These are phyloP conservation scores for Eurystomus gularis DNA, from an alignment of 2,113 vertebrate genomes.

Conservation along the genomic window DNA sequence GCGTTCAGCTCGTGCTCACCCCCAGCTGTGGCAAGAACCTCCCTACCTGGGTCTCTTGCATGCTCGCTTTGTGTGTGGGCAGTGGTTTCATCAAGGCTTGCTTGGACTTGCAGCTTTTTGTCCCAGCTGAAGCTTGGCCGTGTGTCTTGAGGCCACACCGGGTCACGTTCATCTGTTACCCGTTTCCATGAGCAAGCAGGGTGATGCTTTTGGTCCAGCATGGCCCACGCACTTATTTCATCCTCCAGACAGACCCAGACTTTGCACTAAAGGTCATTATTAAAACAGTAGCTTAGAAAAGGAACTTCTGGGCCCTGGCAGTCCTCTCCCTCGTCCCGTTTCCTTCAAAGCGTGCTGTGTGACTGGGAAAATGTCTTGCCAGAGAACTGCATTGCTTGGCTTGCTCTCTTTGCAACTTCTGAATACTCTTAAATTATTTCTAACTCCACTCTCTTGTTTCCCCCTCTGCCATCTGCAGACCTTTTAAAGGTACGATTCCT, in stretches of 20 bases:
- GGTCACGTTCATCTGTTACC: neutral
- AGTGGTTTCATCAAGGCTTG: neutral
- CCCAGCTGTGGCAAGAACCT: neutral
- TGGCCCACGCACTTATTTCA: rapidly evolving
- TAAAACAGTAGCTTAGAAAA: neutral
- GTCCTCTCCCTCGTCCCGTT: neutral
- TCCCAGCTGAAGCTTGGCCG: neutral
- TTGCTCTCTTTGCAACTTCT: neutral
- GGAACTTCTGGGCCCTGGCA: neutral
- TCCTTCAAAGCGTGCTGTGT: neutral
- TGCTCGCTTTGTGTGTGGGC: rapidly evolving
- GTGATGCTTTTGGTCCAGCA: neutral
- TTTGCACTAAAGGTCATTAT: neutral
- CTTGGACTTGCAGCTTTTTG: neutral
- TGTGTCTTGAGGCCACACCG: neutral
- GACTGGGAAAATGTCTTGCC: neutral
- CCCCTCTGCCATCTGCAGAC: neutral
- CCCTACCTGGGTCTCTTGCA: neutral
- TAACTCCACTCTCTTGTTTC: neutral
- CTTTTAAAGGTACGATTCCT: neutral
- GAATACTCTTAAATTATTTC: neutral
- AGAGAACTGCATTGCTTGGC: neutral
- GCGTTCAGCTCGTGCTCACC: neutral
- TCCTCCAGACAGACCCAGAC: neutral
- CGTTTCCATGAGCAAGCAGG: neutral